A percentile compares a stretch with the other conserved stretches of the same genome.
phyloP scores from a whole-genome alignment of 2,888 invertebrate species.

The Andrena haemorrhoa region DNA sequence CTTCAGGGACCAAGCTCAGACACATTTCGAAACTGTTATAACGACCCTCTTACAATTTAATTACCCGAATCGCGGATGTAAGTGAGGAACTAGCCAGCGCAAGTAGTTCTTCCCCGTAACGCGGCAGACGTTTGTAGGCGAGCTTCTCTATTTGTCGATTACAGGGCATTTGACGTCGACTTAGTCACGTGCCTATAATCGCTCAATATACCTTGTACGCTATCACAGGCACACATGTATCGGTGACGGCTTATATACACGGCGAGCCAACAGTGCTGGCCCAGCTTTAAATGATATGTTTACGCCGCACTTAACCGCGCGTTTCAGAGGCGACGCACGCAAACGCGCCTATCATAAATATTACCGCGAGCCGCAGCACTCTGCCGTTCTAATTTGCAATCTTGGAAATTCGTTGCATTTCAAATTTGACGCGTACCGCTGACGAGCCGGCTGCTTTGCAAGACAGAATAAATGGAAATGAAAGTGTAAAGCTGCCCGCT shows the following conservation, averaged over 20 bases:
- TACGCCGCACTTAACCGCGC: conserved; percentile 39
- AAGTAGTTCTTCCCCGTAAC: background rate
- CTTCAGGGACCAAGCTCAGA: no score
- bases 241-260: conserved; percentile 40
- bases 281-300: conserved; percentile 53
- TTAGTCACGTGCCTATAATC: conserved; percentile 32
- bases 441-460: conserved; percentile 57
- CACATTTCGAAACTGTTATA: no score
- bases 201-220: conserved; percentile 31
- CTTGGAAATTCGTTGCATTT: conserved; percentile 61
- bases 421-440: conserved; percentile 51
- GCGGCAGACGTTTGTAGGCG: background rate
- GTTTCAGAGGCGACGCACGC: conserved; percentile 13
- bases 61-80: no score
- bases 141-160: conserved; percentile 38
- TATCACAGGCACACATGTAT: conserved; percentile 39
- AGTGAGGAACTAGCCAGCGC: background rate
- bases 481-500: conserved; percentile 48
- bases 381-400: conserved; percentile 55
- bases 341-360: conserved; percentile 37
- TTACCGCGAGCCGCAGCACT: conserved; percentile 23
- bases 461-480: conserved; percentile 63
- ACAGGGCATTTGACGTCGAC: conserved; percentile 30
- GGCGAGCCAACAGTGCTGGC: background rate
- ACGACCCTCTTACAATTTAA: no score